phyloP scores from a whole-genome alignment of 1,140 invertebrate genomes.

The Temnothorax nylanderi region DNA sequence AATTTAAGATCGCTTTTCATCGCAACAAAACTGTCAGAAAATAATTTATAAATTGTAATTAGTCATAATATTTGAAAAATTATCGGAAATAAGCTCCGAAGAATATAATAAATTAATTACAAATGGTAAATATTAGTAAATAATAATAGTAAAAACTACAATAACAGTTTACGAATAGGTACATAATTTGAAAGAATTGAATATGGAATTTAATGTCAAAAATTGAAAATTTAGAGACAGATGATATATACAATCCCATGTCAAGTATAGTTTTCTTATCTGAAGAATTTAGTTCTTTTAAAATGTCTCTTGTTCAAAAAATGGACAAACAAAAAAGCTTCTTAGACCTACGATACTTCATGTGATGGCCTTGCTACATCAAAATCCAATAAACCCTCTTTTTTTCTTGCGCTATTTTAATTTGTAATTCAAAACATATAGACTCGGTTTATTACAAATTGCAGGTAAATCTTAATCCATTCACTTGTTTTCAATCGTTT shows the following conservation, averaged over 20 bases:
- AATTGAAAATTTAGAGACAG: background rate
- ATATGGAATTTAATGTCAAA: background rate
- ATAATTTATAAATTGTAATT: background rate
- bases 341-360: background rate
- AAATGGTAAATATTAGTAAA: background rate
- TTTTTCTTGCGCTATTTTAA: background rate
- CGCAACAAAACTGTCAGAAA: background rate
- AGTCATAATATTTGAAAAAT: background rate
- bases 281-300: background rate
- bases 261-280: background rate
- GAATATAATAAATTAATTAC: background rate
- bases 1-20: background rate
- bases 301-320: background rate
- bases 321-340: background rate
- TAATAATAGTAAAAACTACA: background rate
- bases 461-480: background rate
- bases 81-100: background rate
- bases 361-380: background rate
- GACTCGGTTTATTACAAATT: background rate
- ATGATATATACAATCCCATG: background rate
- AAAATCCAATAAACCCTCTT: background rate
- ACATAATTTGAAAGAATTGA: background rate
- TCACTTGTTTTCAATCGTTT: background rate
- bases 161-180: background rate
- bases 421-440: conserved; percentile 8